Percentiles rank a stretch among this genome's conserved stretches.
Conservation (phyloP, 2,113 vertebrate genomes). For the Lasiurus cinereus region DNA sequence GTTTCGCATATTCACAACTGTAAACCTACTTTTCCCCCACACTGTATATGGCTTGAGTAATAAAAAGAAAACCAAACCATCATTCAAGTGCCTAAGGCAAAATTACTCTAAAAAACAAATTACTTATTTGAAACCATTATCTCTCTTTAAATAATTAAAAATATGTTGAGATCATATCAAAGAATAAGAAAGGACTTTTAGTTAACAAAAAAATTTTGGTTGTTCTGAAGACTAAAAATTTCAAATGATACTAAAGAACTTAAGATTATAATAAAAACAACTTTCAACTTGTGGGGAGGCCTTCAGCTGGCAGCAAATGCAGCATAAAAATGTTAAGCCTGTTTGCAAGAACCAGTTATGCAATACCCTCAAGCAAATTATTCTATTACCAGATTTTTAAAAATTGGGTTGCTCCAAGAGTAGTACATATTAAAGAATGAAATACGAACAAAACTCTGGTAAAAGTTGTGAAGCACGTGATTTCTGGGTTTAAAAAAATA, state of each 20-base stretch:
- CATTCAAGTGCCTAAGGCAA: neutral
- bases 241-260: neutral
- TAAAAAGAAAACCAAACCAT: slow-evolving; percentile 36
- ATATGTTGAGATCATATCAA: slow-evolving; percentile 13
- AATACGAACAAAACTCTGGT: slow-evolving; percentile 16
- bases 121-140: slow-evolving; percentile 6
- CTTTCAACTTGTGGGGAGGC: slow-evolving; percentile 20
- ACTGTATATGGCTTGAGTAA: neutral
- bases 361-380: slow-evolving; percentile 52
- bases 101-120: slow-evolving; percentile 42
- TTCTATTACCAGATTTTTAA: slow-evolving; percentile 43
- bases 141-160: slow-evolving; percentile 35
- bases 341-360: slow-evolving; percentile 39
- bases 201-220: slow-evolving; percentile 15
- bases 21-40: neutral
- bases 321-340: neutral
- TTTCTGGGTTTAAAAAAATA: slow-evolving; percentile 31
- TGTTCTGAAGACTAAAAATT: neutral
- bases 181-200: neutral
- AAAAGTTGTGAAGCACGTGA: neutral
- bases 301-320: slow-evolving; percentile 23
- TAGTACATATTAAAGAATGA: slow-evolving; percentile 14
- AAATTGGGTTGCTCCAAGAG: neutral
- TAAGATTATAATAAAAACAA: slow-evolving; percentile 31
- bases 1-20: neutral